Evolutionary conservation across 2,113 vertebrate species (phyloP), one percentile per base, ranked within the genome.

Genomic region (Pseudorectes ferrugineus): DNA sequence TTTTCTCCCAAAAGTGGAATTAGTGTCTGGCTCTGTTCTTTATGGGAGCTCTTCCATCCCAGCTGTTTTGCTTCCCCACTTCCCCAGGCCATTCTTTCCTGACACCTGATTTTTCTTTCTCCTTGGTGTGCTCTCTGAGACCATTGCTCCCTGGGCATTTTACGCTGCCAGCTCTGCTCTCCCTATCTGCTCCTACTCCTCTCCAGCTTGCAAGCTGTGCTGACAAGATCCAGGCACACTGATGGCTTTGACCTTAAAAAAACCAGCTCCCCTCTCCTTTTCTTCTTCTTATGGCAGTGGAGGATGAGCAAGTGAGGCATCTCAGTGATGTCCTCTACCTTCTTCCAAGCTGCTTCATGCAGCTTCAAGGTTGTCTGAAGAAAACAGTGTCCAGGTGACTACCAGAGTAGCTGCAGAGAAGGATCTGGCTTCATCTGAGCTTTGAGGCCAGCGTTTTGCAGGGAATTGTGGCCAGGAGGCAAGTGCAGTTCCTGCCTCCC

Each of bases 1-100:
- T 94, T 93, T 92, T 76, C 52, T 94, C 95, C 94, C 93, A 77
- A 72, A 96, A 81, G 92, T 84, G 92, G 83, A 92, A 96, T 96
- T 93, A 93, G 40, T 86, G 78, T 93, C 94, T 96, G 88, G 43
- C 17, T 95, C 89, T 86, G 82, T 81, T 95, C 72, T 96, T 95
- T 95, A 93, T 94, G 78, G 74, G 90, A 92, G 68, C 57, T 84
- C 68, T 81, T 82, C 85, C 45, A 80, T 65, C 82, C 68, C 90
- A 93, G 72, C 43, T 96, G 82, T 90, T 96, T 90, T 95, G 43
- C 23, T 90, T 95, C 72, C 48, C 28, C 11, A 49, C 57, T 86
- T 96, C 90, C 88, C 85, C 48, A 77, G 74, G 66, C 88, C 75
- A 54, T 93, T 94, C 90, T 68, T 90, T 67, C 82, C 68, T 75